Evolutionary conservation across 1,140 invertebrate species (phyloP).

Genomic region (Anthonomus grandis): DNA sequence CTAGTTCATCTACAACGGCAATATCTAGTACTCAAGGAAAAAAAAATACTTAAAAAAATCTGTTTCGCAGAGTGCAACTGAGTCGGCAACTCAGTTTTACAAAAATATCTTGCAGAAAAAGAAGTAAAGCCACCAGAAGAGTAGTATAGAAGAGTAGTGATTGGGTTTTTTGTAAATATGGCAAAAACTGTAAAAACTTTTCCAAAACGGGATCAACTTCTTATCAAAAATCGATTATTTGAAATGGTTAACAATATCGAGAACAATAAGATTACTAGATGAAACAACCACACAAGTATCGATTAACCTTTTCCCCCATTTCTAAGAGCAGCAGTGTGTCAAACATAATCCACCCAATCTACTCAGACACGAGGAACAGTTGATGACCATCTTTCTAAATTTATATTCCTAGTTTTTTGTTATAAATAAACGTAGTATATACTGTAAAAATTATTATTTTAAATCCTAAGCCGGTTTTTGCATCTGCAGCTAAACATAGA

Average conservation of each 20-base stretch:
- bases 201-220: constrained; percentile 8
- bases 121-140: constrained; percentile 4
- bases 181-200: constrained; percentile 9
- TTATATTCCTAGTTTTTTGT: too few relatives aligned
- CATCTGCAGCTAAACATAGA: too few relatives aligned
- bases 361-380: too few relatives aligned
- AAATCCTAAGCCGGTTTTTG: too few relatives aligned
- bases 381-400: too few relatives aligned
- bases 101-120: constrained; percentile 8
- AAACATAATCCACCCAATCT: too few relatives aligned
- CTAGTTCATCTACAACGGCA: constrained; percentile 6
- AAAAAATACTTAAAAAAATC: constrained; percentile 4
- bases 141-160: too few relatives aligned
- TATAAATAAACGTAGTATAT: too few relatives aligned
- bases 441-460: too few relatives aligned
- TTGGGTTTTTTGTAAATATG: constrained; percentile 8
- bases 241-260: constrained; percentile 7
- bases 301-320: too few relatives aligned
- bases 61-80: constrained; percentile 10
- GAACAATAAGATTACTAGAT: constrained; percentile 9
- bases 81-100: constrained; percentile 9
- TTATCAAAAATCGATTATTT: constrained; percentile 8
- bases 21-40: constrained; percentile 5
- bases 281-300: constrained; percentile 2
- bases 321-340: too few relatives aligned